phyloP scores from a whole-genome alignment of 1,140 invertebrate species.

The Philopotamus ludificatus region DNA sequence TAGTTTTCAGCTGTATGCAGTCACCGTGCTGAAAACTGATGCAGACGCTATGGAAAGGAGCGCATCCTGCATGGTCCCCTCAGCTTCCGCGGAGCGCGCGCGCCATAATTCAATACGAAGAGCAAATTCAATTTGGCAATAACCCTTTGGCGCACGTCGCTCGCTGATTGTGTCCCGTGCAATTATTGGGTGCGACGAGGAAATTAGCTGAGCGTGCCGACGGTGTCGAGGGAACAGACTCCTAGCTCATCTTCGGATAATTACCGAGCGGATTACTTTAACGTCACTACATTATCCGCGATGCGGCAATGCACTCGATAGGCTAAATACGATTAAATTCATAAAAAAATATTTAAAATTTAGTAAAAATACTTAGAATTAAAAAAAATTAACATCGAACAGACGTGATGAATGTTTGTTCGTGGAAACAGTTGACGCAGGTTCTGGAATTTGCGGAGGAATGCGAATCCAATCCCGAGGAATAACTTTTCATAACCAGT shows the following conservation, averaged over 20 bases:
- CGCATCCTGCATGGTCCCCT: too few relatives aligned
- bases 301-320: background rate
- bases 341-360: background rate
- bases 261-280: background rate
- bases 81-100: conserved; percentile 5
- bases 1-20: background rate
- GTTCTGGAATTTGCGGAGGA: too few relatives aligned
- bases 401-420: background rate
- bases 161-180: background rate
- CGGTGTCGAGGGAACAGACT: background rate
- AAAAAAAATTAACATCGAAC: background rate
- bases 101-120: conserved; percentile 15
- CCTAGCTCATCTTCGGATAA: background rate
- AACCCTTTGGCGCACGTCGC: conserved; percentile 18
- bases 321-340: background rate
- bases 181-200: conserved; percentile 12
- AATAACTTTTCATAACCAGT: too few relatives aligned
- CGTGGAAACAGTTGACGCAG: too few relatives aligned
- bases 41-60: too few relatives aligned
- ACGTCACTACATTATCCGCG: background rate
- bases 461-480: too few relatives aligned
- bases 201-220: conserved; percentile 25
- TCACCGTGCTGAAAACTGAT: background rate
- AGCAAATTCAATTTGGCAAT: conserved; percentile 28
- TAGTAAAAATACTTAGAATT: background rate